Evolutionary conservation across 2,113 vertebrate species (phyloP).

Genomic region (Pituophis catenifer): DNA sequence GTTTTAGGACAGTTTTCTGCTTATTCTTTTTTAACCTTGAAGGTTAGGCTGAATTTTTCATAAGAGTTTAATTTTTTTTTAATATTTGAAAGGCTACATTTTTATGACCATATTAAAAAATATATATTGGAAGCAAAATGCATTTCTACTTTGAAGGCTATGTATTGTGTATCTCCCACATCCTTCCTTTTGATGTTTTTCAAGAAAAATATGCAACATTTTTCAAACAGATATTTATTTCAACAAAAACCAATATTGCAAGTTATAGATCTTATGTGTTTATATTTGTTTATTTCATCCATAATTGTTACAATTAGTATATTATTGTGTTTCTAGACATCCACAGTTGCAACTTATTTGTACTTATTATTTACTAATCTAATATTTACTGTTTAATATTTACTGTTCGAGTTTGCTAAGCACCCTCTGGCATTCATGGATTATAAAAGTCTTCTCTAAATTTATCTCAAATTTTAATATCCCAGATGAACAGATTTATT

Average conservation of each 20-base stretch:
- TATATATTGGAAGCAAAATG: neutral
- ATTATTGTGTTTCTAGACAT: neutral
- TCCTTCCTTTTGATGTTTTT: neutral
- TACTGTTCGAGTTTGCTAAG: neutral
- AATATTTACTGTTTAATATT: neutral
- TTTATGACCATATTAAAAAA: neutral
- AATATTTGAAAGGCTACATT: slow-evolving; percentile 9
- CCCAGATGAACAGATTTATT: neutral
- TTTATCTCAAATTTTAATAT: neutral
- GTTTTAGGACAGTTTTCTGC: neutral
- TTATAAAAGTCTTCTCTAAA: neutral
- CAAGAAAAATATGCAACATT: neutral
- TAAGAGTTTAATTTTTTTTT: neutral
- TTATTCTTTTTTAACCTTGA: neutral
- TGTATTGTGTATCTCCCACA: neutral
- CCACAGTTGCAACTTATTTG: neutral
- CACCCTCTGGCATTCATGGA: neutral
- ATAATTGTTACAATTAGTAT: neutral
- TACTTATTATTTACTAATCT: neutral
- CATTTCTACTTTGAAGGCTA: neutral
- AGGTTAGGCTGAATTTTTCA: neutral
- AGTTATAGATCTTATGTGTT: neutral
- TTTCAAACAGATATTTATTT: neutral
- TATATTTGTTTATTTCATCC: neutral
- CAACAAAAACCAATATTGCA: neutral